Evolutionary conservation across 2,888 invertebrate species (phyloP).

Genomic region (Drosophila koepferae): DNA sequence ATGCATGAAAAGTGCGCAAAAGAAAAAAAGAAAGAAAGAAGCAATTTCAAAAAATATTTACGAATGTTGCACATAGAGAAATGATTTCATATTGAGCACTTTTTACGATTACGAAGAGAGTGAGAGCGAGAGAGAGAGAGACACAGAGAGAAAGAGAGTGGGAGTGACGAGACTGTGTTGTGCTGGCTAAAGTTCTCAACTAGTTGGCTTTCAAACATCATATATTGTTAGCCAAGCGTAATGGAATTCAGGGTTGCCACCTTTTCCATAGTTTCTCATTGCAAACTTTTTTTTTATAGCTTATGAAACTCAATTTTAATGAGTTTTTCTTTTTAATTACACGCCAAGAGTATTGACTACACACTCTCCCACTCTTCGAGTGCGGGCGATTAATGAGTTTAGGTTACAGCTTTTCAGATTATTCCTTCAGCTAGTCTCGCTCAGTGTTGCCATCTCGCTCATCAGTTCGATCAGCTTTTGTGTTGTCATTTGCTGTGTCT

Average conservation of each 20-base stretch:
- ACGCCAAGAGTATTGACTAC: not conserved
- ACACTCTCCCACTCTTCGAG: not conserved
- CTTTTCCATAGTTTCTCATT: slow-evolving; percentile 13
- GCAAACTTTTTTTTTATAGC: slow-evolving; percentile 21
- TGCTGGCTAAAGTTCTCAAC: slow-evolving; percentile 14
- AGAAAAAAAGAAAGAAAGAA: not conserved
- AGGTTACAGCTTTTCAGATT: slow-evolving; percentile 35
- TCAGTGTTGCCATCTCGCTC: not conserved
- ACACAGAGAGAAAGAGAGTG: not conserved
- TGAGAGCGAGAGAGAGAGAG: not conserved
- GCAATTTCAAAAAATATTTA: too few relatives aligned
- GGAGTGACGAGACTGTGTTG: too few relatives aligned
- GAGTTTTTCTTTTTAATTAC: slow-evolving; percentile 28
- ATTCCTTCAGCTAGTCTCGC: not conserved
- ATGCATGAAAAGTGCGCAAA: not conserved
- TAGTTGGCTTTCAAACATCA: slow-evolving; percentile 11
- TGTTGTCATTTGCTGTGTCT: slow-evolving; percentile 27
- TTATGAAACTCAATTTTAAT: slow-evolving; percentile 34
- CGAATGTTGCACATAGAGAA: not conserved
- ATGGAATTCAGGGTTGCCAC: slow-evolving; percentile 7
- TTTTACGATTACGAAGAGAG: not conserved
- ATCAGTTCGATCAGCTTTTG: slow-evolving; percentile 32
- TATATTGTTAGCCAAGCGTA: not conserved
- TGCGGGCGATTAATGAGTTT: slow-evolving; percentile 33
- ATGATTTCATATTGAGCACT: too few relatives aligned